Base-by-base conservation (phyloP, 2,113 vertebrate genomes). In the Rhinichthys klamathensis region DNA sequence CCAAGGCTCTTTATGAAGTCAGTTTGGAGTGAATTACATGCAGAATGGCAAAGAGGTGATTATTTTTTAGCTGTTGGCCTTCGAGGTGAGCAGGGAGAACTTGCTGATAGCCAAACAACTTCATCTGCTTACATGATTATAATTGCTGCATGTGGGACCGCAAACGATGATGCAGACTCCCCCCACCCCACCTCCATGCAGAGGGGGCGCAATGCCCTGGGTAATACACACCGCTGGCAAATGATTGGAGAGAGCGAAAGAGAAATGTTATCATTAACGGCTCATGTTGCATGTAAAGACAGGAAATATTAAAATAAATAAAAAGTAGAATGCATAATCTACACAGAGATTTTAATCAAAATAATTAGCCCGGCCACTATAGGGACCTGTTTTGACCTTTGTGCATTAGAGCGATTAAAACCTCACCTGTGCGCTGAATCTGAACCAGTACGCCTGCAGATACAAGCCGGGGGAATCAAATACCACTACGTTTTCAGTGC, bases 91-190 rank as follows among this genome's bases (percentile, higher is more conserved):
- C 88, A 88, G 89, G 89, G 86, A 87, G 84, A 91, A 88, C 90
- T 93, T 90, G 92, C 92, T 93, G 85, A 90, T 89, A 91, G 92
- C 92, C 86, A 91, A 90, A 92, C 90, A 91, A 92, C 91, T 93
- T 93, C 89, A 93, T 93, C 90, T 92, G 90, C 86, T 90, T 87
- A 89, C 85, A 81, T 82, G 85, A 84, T 76, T 77, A 89, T 93
- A 93, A 94, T 93, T 93, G 90, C 90, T 83, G 90, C 91, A 90
- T 91, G 89, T 87, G 93, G 91, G 90, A 93, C 91, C 25, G 27
- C 69, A 46, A 86, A 84, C 51, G 30, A 8, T 67, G 82, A 86
- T 85, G 60, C 70, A 70, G 84, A 56, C 72, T 74, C 84, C 76
- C 84, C 87, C 87, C 87, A 88, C 74, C 84, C 87, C 85, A 86